Percentiles rank a stretch among this genome's conserved stretches.
phyloP scores from a whole-genome alignment of 2,797 vertebrate genomes.

The Arvicola amphibius region DNA sequence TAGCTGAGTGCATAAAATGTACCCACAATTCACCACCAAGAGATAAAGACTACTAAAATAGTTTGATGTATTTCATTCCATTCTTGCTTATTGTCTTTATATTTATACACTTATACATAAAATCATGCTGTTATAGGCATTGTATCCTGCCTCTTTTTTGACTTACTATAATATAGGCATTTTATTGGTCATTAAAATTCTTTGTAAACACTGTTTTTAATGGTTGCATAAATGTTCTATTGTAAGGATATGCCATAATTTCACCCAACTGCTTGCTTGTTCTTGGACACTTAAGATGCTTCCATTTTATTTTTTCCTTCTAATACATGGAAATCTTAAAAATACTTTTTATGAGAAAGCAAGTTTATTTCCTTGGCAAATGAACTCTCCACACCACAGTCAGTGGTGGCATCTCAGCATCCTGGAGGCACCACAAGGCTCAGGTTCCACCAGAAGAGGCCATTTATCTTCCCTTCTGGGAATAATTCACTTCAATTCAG shows the following conservation, averaged over 20 bases:
- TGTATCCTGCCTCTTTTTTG: conserved; percentile 66
- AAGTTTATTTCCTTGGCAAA: conserved; percentile 65
- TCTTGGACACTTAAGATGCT: conserved; percentile 58
- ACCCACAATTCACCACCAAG: conserved; percentile 63
- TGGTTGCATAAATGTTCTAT: conserved; percentile 70
- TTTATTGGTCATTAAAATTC: conserved; percentile 77
- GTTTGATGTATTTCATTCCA: conserved; percentile 53
- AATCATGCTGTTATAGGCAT: conserved; percentile 67
- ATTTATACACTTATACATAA: conserved; percentile 70
- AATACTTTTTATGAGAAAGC: conserved; percentile 64
- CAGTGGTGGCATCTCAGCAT: conserved; percentile 44
- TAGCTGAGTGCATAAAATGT: conserved; percentile 45
- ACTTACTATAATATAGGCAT: conserved; percentile 73
- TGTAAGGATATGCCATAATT: conserved; percentile 67
- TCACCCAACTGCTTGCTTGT: conserved; percentile 53
- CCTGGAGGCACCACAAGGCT: conserved; percentile 31
- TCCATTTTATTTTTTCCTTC: background rate
- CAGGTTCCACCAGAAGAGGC: conserved; percentile 50
- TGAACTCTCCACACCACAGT: conserved; percentile 62
- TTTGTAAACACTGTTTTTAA: conserved; percentile 76
- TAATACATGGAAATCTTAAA: conserved; percentile 68
- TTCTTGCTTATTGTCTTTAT: conserved; percentile 65
- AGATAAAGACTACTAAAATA: conserved; percentile 68
- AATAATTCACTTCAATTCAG: conserved; percentile 76
- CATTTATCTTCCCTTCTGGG: conserved; percentile 68